Evolutionary conservation across 2,797 vertebrate genomes (phyloP).

Genomic region (Nothura maculosa): DNA sequence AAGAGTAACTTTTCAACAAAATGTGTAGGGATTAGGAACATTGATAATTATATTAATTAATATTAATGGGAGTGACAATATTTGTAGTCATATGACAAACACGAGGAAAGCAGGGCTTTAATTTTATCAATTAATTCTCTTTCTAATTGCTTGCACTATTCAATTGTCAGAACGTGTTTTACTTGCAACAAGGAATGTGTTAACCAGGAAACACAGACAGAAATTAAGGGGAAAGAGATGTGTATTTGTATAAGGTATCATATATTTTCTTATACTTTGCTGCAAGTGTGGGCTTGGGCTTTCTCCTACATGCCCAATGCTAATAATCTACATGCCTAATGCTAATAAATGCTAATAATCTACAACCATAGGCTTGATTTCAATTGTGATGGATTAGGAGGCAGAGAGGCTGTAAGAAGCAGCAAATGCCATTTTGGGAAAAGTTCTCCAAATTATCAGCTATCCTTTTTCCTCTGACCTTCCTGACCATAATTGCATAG

Average conservation of each 20-base stretch:
- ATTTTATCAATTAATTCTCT: slow-evolving; percentile 69
- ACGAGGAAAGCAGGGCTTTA: slow-evolving; percentile 64
- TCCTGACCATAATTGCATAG: neutral
- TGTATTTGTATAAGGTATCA: neutral
- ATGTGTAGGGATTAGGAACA: slow-evolving; percentile 51
- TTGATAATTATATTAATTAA: slow-evolving; percentile 75
- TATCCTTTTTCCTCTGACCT: neutral
- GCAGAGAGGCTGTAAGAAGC: neutral
- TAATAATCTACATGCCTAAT: neutral
- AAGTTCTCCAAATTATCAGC: neutral
- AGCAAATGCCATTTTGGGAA: neutral
- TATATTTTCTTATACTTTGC: neutral
- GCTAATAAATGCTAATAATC: neutral
- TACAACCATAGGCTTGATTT: neutral
- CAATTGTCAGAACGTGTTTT: slow-evolving; percentile 41
- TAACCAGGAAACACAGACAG: neutral
- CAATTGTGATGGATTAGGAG: neutral
- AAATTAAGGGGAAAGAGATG: neutral
- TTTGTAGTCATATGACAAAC: slow-evolving; percentile 77
- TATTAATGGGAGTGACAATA: slow-evolving; percentile 69
- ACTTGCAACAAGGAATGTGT: slow-evolving; percentile 15
- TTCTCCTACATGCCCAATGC: neutral
- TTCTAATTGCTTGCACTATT: slow-evolving; percentile 63
- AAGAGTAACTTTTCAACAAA: slow-evolving; percentile 50
- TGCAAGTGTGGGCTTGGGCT: neutral